These are phyloP conservation scores for Cremastinae sp. DNA, from an alignment of 2,888 invertebrate genomes.

Conservation along the genomic window DNA sequence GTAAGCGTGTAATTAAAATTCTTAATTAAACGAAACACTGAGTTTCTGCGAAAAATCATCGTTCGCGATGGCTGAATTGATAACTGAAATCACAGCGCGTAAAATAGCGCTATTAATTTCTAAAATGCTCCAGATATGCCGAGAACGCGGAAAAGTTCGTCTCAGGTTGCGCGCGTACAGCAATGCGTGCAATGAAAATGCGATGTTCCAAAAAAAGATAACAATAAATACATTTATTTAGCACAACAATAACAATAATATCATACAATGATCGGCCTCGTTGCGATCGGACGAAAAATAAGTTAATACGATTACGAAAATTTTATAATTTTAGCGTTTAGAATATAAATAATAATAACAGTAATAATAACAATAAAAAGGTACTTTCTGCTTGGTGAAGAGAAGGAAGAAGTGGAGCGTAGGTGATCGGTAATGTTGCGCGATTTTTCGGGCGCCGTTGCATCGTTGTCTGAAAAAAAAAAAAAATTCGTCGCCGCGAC, in stretches of 20 bases:
- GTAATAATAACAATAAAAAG: conserved; percentile 41
- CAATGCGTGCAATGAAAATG: conserved; percentile 37
- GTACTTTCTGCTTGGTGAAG: conserved; percentile 45
- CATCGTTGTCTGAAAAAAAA: conserved; percentile 32
- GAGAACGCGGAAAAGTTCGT: background rate
- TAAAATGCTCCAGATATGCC: conserved; percentile 20
- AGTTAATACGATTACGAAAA: conserved; percentile 50
- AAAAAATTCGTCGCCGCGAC: conserved; percentile 38
- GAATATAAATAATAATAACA: conserved; percentile 11
- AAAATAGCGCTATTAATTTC: conserved; percentile 32
- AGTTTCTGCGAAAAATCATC: too few relatives aligned
- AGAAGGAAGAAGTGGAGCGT: background rate
- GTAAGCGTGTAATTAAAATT: conserved; percentile 26
- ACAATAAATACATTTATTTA: conserved; percentile 63
- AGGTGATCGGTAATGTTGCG: conserved; percentile 19
- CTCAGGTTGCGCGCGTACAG: background rate
- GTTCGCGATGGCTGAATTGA: conserved; percentile 9
- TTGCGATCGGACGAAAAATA: conserved; percentile 37
- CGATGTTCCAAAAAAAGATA: conserved; percentile 45
- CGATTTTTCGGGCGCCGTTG: conserved; percentile 9
- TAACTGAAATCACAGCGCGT: conserved; percentile 2
- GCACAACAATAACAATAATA: conserved; percentile 53
- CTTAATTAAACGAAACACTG: conserved; percentile 11
- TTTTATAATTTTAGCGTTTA: background rate
- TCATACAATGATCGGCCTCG: conserved; percentile 52